A percentile compares a stretch with the other conserved stretches of the same genome.
Conservation (phyloP, 1,140 invertebrate genomes). For the Ostrea edulis region DNA sequence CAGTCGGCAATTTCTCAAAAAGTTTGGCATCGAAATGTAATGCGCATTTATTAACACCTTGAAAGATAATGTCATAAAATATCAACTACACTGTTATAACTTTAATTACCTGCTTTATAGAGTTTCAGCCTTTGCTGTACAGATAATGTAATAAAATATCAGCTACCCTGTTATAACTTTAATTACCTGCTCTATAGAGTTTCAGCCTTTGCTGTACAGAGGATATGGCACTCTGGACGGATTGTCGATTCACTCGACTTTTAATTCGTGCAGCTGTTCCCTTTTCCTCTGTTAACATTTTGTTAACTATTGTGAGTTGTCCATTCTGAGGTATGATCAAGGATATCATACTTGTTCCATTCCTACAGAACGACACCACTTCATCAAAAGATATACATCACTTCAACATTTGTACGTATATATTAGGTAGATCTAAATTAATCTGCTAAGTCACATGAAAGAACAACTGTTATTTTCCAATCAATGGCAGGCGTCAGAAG, state of each 20-base stretch:
- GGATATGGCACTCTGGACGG: neutral
- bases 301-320: constrained; percentile 12
- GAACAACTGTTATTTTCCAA: no score
- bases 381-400: no score
- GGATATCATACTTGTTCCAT: constrained; percentile 41
- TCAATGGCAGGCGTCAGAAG: no score
- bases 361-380: neutral
- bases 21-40: no score
- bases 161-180: no score
- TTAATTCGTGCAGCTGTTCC: constrained; percentile 37
- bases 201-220: constrained; percentile 39
- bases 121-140: constrained; percentile 42
- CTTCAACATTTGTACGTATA: no score
- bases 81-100: no score
- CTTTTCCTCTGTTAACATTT: constrained; percentile 37
- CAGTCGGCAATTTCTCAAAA: neutral
- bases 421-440: no score
- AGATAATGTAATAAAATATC: no score
- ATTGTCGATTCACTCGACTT: constrained; percentile 14
- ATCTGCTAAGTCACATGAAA: no score
- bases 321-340: constrained; percentile 35
- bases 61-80: no score
- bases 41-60: no score
- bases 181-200: constrained; percentile 39
- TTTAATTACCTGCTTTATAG: constrained; percentile 35